Evolutionary conservation across 2,888 invertebrate species (phyloP).

Genomic region (Rhagonycha fulva): DNA sequence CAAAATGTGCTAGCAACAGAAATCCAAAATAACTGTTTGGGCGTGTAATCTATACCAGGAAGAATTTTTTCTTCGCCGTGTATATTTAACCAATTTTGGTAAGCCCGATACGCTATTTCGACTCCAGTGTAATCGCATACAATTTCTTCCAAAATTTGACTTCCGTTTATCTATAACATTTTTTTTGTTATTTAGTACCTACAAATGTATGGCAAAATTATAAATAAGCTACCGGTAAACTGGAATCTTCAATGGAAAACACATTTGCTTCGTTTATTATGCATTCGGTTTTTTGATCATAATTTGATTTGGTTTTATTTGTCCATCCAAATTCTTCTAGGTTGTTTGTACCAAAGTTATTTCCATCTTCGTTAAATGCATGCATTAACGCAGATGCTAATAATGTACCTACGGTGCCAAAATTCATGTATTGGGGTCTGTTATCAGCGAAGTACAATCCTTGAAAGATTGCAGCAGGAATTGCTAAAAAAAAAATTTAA

Average conservation of each 20-base stretch:
- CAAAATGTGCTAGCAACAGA: slow-evolving; percentile 67
- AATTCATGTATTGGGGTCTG: slow-evolving; percentile 22
- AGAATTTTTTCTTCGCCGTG: slow-evolving; percentile 46
- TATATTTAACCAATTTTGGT: slow-evolving; percentile 46
- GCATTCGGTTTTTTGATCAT: slow-evolving; percentile 8
- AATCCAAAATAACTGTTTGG: slow-evolving; percentile 62
- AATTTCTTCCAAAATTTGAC: slow-evolving; percentile 90
- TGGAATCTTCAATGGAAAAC: slow-evolving; percentile 11
- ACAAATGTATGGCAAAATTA: not conserved
- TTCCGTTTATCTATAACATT: slow-evolving; percentile 76
- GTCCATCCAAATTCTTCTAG: slow-evolving; percentile 3
- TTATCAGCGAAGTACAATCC: slow-evolving; percentile 20
- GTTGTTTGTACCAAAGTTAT: not conserved
- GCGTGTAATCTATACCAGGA: slow-evolving; percentile 49
- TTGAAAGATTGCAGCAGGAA: slow-evolving; percentile 18
- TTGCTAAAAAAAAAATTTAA: slow-evolving; percentile 7
- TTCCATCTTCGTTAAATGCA: slow-evolving; percentile 9
- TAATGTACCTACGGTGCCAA: slow-evolving; percentile 17
- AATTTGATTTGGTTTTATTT: slow-evolving; percentile 4
- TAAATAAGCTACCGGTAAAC: not conserved
- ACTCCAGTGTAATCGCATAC: slow-evolving; percentile 94
- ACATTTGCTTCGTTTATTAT: slow-evolving; percentile 8
- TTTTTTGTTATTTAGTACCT: not conserved
- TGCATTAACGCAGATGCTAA: slow-evolving; percentile 9
- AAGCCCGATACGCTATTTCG: slow-evolving; percentile 74